Evolutionary conservation across 2,797 vertebrate genomes (phyloP), one percentile per base, ranked within the genome.

Genomic region (Bradypus variegatus): DNA sequence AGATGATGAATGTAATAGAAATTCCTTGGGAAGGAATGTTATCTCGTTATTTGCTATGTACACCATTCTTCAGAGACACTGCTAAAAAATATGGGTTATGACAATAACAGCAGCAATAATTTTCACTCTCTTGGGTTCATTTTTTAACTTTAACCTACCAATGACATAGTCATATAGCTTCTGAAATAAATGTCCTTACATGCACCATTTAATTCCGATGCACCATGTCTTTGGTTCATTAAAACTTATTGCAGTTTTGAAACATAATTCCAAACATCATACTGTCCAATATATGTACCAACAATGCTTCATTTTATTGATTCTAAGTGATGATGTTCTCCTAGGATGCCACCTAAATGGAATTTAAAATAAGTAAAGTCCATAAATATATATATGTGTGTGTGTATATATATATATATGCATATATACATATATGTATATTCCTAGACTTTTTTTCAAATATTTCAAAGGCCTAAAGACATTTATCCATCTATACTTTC

Each of bases 281-380:
- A 70, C 27, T 85, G 45, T 81, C 81, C 87, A 77, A 72, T 41
- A 45, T 53, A 72, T 82, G 90, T 86, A 86, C 31, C 87, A 38
- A 65, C 83, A 93, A 41, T 55, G 50, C 4, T 62, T 93, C 58
- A 88, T 88, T 86, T 81, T 89, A 91, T 78, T 94, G 91, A 81
- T 31, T 73, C 9, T n/a, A 82, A 80, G 23, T 70, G 29, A 50
- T 50, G 50, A 83, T 62, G 23, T 8, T 55, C 23, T 85, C 45
- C 65, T 88, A 53, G 23, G n/a, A 94, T 62, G 64, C 14, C 62
- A 87, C 27, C 38, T 53, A 94, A 72, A 45, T 45, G 6, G 41
- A 45, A 45, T 45, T 45, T 45, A 45, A 45, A 45, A 45, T 45
- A 45, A 45, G 8, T 45, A 45, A 45, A 45, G 41, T 45, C 41